These are phyloP conservation scores for Sesia apiformis DNA, from an alignment of 2,888 invertebrate species.

Conservation along the genomic window DNA sequence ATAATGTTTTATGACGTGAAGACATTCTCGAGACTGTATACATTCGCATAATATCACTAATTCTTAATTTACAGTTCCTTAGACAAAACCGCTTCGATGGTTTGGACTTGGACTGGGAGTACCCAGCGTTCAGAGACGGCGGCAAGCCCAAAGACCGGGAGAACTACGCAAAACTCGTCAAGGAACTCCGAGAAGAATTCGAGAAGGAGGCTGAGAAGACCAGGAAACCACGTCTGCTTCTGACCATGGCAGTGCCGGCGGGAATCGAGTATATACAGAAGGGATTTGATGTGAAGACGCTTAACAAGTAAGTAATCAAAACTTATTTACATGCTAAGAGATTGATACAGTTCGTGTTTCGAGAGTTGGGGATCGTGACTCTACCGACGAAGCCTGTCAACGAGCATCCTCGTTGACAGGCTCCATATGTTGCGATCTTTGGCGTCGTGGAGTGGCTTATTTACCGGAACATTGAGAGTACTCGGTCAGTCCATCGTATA, in stretches of 20 bases:
- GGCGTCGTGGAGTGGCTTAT: too few relatives aligned
- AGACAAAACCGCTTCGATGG: slow-evolving; percentile 95
- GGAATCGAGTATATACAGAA: slow-evolving; percentile 95
- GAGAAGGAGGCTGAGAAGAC: slow-evolving; percentile 89
- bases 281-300: slow-evolving; percentile 91
- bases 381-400: too few relatives aligned
- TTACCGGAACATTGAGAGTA: too few relatives aligned
- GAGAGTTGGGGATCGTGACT: too few relatives aligned
- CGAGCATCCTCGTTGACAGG: too few relatives aligned
- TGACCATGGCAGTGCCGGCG: slow-evolving; percentile 96
- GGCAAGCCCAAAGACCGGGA: slow-evolving; percentile 86
- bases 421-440: too few relatives aligned
- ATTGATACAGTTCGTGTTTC: too few relatives aligned
- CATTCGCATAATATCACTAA: not conserved
- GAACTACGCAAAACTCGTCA: slow-evolving; percentile 90
- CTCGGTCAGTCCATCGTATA: too few relatives aligned
- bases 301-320: slow-evolving; percentile 79
- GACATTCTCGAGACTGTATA: too few relatives aligned
- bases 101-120: slow-evolving; percentile 94
- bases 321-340: too few relatives aligned
- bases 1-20: too few relatives aligned
- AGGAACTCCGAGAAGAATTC: slow-evolving; percentile 92
- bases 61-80: slow-evolving; percentile 73
- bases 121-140: slow-evolving; percentile 87
- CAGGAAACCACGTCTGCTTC: slow-evolving; percentile 82